Evolutionary conservation across 1,140 invertebrate genomes (phyloP).

Genomic region (Drosophila ogumai): DNA sequence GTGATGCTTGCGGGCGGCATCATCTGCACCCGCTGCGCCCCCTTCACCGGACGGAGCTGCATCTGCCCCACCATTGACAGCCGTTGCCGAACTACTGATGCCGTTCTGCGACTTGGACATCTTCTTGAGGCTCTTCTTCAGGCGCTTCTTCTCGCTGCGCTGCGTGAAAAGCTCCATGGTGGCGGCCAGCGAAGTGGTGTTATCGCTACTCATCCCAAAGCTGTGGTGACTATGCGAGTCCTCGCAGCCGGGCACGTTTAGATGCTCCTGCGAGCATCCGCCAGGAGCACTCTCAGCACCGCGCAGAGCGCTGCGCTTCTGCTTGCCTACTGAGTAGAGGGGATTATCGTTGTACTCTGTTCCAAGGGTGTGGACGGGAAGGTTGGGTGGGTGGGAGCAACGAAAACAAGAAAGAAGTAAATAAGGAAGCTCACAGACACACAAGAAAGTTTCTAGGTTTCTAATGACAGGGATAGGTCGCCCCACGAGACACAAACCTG

Average conservation of each 20-base stretch:
- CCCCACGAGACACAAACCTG: slow-evolving; percentile 86
- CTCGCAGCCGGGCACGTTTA: slow-evolving; percentile 44
- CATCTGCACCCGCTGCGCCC: slow-evolving; percentile 65
- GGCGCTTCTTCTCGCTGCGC: slow-evolving; percentile 88
- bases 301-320: slow-evolving; percentile 68
- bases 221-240: slow-evolving; percentile 69
- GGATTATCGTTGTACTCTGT: slow-evolving; percentile 85
- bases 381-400: slow-evolving; percentile 37
- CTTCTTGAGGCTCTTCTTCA: slow-evolving; percentile 90
- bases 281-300: slow-evolving; percentile 34
- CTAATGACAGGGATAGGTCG: slow-evolving; percentile 29
- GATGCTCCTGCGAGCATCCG: slow-evolving; percentile 41
- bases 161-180: slow-evolving; percentile 83
- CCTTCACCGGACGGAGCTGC: slow-evolving; percentile 25
- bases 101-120: slow-evolving; percentile 88
- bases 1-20: slow-evolving; percentile 90
- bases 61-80: slow-evolving; percentile 33
- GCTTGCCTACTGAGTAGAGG: slow-evolving; percentile 84
- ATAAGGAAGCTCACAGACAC: slow-evolving; percentile 51
- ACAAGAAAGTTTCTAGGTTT: slow-evolving; percentile 10
- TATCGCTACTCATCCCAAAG: slow-evolving; percentile 65
- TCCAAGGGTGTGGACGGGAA: slow-evolving; percentile 39
- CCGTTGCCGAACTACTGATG: slow-evolving; percentile 73
- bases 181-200: slow-evolving; percentile 69
- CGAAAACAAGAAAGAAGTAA: slow-evolving; percentile 70